Evolutionary conservation across 2,113 vertebrate genomes (phyloP).

Genomic region (Corvus moneduloides): DNA sequence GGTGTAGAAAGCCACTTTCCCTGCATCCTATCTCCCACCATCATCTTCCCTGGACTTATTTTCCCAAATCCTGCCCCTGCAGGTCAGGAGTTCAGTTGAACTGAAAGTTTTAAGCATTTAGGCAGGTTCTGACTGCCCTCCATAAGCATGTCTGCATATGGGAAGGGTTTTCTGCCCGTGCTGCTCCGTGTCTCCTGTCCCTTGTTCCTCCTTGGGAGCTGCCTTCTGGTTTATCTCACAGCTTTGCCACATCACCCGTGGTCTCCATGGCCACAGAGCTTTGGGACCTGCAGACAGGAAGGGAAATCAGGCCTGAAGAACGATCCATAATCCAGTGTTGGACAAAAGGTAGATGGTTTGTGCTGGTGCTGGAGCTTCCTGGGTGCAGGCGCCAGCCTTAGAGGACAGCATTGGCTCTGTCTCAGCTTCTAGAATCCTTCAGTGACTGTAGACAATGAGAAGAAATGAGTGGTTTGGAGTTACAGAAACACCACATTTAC

Average conservation of each 20-base stretch:
- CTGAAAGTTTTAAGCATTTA: neutral
- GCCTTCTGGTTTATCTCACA: neutral
- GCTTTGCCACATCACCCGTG: fast-evolving
- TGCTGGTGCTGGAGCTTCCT: neutral
- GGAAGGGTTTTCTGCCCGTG: neutral
- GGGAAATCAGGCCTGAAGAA: neutral
- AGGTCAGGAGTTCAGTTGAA: neutral
- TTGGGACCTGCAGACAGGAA: neutral
- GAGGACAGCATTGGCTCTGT: neutral
- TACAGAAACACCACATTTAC: fast-evolving
- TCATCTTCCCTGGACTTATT: neutral
- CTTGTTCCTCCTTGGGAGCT: neutral
- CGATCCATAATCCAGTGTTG: fast-evolving
- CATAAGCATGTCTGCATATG: fast-evolving
- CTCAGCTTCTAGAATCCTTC: neutral
- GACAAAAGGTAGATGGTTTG: neutral
- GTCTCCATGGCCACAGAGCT: neutral
- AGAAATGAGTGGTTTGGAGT: neutral
- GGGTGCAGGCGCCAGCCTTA: neutral
- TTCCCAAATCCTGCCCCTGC: neutral
- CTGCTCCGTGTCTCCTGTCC: neutral
- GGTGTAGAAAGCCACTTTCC: neutral
- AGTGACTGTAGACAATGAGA: neutral
- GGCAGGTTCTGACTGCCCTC: neutral
- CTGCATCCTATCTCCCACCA: neutral